Conservation (phyloP, 92 coral and sea anemone species). For the Pocillopora meandrina region DNA sequence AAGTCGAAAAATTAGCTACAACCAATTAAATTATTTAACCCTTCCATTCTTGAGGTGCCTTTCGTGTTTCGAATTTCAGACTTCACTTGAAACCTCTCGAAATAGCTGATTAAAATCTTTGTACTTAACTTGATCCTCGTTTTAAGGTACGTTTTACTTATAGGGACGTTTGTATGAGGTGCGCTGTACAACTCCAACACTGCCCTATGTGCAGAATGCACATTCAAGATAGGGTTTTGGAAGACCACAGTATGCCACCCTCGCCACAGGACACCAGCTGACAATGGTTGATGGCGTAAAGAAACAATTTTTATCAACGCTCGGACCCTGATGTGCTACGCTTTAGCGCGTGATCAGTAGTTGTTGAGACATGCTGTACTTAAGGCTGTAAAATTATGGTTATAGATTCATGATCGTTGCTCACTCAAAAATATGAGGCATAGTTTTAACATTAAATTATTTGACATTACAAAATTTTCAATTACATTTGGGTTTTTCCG, state of each 20-base stretch:
- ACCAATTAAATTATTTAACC: background rate
- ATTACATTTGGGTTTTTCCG: too few relatives aligned
- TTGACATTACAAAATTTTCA: background rate
- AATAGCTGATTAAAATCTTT: background rate
- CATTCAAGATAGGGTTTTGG: constrained; percentile 60
- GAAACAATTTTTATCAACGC: too few relatives aligned
- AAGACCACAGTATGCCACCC: constrained; percentile 28
- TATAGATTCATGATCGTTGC: background rate
- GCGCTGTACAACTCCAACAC: constrained; percentile 83
- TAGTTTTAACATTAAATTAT: background rate
- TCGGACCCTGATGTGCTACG: too few relatives aligned
- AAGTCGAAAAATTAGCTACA: background rate
- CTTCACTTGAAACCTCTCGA: too few relatives aligned
- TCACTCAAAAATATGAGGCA: background rate
- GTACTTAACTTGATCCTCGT: too few relatives aligned
- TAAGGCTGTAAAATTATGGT: too few relatives aligned
- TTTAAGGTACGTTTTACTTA: background rate
- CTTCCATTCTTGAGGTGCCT: too few relatives aligned
- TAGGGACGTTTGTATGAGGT: constrained; percentile 91
- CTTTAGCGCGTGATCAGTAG: too few relatives aligned
- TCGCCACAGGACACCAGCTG: constrained; percentile 45
- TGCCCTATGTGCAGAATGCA: constrained; percentile 90
- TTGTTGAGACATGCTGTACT: too few relatives aligned
- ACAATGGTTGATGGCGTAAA: background rate
- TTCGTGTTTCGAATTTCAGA: too few relatives aligned